These are phyloP conservation scores for Melieria picta DNA, from an alignment of 2,888 invertebrate genomes.

Conservation along the genomic window DNA sequence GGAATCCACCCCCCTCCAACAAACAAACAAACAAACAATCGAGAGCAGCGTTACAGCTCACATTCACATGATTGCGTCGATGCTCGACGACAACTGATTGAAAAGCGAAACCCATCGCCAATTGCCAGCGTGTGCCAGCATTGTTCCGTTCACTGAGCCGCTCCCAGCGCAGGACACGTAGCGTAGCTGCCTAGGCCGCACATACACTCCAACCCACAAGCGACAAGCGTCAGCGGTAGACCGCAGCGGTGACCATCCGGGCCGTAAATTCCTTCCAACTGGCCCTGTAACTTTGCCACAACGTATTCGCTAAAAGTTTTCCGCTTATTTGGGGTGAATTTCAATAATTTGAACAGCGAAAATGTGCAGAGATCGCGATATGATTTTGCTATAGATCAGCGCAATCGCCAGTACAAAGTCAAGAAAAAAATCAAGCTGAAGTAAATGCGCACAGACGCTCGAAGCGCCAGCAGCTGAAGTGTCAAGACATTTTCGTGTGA, in stretches of 20 bases:
- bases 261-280: conserved; percentile 36
- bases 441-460: conserved; percentile 34
- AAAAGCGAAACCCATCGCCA: too few relatives aligned
- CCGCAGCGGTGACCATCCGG: not conserved
- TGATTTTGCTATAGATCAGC: conserved; percentile 67
- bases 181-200: too few relatives aligned
- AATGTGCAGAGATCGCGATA: conserved; percentile 69
- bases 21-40: too few relatives aligned
- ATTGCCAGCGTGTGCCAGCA: too few relatives aligned
- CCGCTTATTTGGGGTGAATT: conserved; percentile 62
- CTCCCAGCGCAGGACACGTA: too few relatives aligned
- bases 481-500: conserved; percentile 5
- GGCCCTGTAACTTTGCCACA: conserved; percentile 63
- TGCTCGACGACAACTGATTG: too few relatives aligned
- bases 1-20: too few relatives aligned
- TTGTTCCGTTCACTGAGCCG: too few relatives aligned
- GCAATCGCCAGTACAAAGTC: conserved; percentile 65
- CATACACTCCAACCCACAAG: not conserved
- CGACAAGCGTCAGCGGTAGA: conserved; percentile 6
- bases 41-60: too few relatives aligned
- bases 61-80: too few relatives aligned
- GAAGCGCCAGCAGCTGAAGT: not conserved
- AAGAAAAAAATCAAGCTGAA: conserved; percentile 65
- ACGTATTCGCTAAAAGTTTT: conserved; percentile 66
- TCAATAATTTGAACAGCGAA: conserved; percentile 64